Evolutionary conservation across 2,888 invertebrate genomes (phyloP).

Genomic region (Lucinisca nassula): DNA sequence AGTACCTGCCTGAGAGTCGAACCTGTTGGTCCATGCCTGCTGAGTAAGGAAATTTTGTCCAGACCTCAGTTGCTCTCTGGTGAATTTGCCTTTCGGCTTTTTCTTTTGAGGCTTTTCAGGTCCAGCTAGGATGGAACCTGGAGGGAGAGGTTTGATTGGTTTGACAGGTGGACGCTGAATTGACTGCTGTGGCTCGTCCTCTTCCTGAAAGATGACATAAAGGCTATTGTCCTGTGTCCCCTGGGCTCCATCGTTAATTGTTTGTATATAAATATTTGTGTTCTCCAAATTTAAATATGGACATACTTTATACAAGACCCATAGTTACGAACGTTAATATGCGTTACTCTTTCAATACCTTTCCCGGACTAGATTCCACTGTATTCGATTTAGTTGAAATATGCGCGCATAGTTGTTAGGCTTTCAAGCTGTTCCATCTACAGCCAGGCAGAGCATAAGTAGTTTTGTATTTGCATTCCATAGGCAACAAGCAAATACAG

Average conservation of each 20-base stretch:
- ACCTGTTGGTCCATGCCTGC: slow-evolving; percentile 87
- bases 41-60: slow-evolving; percentile 60
- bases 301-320: too few species aligned
- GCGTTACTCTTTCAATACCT: too few species aligned
- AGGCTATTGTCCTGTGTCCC: slow-evolving; percentile 40
- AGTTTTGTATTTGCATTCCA: too few species aligned
- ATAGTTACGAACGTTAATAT: too few species aligned
- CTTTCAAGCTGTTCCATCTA: too few species aligned
- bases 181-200: slow-evolving; percentile 52
- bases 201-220: slow-evolving; percentile 7
- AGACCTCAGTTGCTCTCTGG: slow-evolving; percentile 60
- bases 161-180: slow-evolving; percentile 84
- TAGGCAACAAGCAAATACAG: neutral
- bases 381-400: too few species aligned
- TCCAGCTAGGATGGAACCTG: slow-evolving; percentile 1
- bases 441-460: too few species aligned
- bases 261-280: too few species aligned
- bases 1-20: slow-evolving; percentile 83
- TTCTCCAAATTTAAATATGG: too few species aligned
- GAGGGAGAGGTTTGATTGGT: slow-evolving; percentile 75
- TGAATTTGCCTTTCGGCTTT: slow-evolving; percentile 56
- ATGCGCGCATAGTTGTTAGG: too few species aligned
- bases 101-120: neutral
- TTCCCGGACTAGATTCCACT: too few species aligned
- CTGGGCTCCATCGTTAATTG: slow-evolving; percentile 85